Base-by-base conservation (phyloP, 2,797 vertebrate species). In the Acestrorhynchus altus region DNA sequence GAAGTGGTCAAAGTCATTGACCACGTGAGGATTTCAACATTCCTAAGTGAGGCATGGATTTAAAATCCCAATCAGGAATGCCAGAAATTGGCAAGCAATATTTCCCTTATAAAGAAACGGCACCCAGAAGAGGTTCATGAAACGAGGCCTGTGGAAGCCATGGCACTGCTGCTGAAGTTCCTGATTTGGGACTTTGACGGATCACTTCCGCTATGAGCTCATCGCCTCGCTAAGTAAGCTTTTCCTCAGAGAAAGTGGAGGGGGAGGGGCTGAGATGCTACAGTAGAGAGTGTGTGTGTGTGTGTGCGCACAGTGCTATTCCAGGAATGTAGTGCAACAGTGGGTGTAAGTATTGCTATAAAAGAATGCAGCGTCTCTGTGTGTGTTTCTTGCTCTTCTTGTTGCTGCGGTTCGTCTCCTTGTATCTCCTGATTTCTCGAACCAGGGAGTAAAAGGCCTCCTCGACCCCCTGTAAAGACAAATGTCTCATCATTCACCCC, bases 401-500 rank as follows among this genome's bases (percentile, higher is more conserved):
- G 83, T 93, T 95, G 91, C 92, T 95, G 88, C 95, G 93, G 87
- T 95, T 92, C 40, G 92, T 95, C 88, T 96, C 95, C 87, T 96
- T 96, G 79, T 96, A 95, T 86, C 88, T 93, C 84, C 95, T 91
- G 73, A 96, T 96, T 87, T 96, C 95, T 54, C 95, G 90, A 31
- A 96, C 95, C 10, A 96, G 90, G 1, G 95, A 96, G 83, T 96
- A 96, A 82, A 96, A 96, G 1, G 94, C 95, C 77, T 96, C 95
- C 78, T 96, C 95, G 47, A 96, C 95, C 20, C 95, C 95, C 95
- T 96, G 10, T 47, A 83, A 7, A 86, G 20, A 76, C 4, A 46
- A 40, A 6, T 11, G 9, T 0, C 9, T n/a, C 31, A 7, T 63
- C 12, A 15, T 28, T 61, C 9, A 8, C 31, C 26, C 16, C 39